These are phyloP conservation scores for Mactra quadrangularis DNA, from an alignment of 1,140 invertebrate species.

Conservation along the genomic window DNA sequence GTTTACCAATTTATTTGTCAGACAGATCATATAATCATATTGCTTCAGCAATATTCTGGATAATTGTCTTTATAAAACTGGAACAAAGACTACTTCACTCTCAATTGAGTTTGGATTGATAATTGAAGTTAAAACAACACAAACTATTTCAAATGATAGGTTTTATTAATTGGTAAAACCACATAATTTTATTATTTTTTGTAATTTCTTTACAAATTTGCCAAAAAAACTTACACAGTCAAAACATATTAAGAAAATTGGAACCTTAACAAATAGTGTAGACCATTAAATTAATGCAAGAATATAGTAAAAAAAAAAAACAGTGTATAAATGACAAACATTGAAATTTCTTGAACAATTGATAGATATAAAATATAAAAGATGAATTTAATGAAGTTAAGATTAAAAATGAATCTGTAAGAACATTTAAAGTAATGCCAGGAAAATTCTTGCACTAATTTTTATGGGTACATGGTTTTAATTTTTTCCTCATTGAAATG, in stretches of 20 bases:
- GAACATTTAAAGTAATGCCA: too few relatives aligned
- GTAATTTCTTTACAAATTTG: slow-evolving; percentile 22
- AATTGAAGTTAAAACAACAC: too few relatives aligned
- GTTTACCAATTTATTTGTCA: background rate
- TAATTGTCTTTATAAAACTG: background rate
- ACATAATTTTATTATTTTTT: slow-evolving; percentile 2
- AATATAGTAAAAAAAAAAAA: background rate
- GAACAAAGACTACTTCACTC: too few relatives aligned
- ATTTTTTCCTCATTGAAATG: background rate
- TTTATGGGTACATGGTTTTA: background rate
- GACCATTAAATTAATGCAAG: slow-evolving; percentile 45
- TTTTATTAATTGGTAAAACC: slow-evolving; percentile 27
- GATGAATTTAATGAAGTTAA: too few relatives aligned
- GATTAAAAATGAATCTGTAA: too few relatives aligned
- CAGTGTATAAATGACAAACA: too few relatives aligned
- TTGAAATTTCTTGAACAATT: too few relatives aligned
- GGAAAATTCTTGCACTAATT: slow-evolving; percentile 43
- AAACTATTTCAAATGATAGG: too few relatives aligned
- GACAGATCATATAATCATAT: background rate
- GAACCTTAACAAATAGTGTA: slow-evolving; percentile 17
- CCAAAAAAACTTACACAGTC: background rate
- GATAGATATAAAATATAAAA: too few relatives aligned
- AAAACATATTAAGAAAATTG: slow-evolving; percentile 2
- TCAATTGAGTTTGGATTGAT: too few relatives aligned
- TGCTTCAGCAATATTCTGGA: background rate